These are phyloP conservation scores for Gallinago paraguaiae DNA, from an alignment of 2,113 vertebrate species.

Conservation along the genomic window DNA sequence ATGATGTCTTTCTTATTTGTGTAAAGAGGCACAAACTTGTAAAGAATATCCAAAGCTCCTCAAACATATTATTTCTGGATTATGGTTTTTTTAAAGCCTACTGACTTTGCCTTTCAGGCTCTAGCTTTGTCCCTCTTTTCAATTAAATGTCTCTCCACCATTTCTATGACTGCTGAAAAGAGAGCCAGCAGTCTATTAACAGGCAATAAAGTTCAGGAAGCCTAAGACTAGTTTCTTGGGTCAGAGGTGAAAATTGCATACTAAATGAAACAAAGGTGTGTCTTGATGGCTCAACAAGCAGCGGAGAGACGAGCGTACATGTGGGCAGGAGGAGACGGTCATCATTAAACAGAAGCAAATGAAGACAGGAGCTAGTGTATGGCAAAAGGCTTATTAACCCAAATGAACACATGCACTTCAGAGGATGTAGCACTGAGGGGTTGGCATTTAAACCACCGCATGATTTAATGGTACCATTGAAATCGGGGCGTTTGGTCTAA, in stretches of 20 bases:
- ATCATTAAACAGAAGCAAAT: slow-evolving; percentile 72
- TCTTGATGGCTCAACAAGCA: slow-evolving; percentile 79
- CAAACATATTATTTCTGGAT: slow-evolving; percentile 66
- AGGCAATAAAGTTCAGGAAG: slow-evolving; percentile 89
- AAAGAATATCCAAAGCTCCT: slow-evolving; percentile 76
- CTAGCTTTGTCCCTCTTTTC: slow-evolving; percentile 78
- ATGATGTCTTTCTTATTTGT: slow-evolving; percentile 64
- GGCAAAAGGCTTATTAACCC: slow-evolving; percentile 19
- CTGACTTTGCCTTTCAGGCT: slow-evolving; percentile 77
- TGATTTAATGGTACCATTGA: neutral
- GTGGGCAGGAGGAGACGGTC: slow-evolving; percentile 63
- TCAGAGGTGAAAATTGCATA: slow-evolving; percentile 85
- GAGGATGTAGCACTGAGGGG: neutral
- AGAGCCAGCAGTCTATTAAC: slow-evolving; percentile 86
- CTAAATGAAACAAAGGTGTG: slow-evolving; percentile 86
- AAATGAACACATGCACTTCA: neutral
- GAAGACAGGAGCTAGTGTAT: neutral
- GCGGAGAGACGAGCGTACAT: slow-evolving; percentile 48
- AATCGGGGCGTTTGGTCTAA: neutral
- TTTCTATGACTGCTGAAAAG: slow-evolving; percentile 83
- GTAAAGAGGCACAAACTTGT: slow-evolving; percentile 56
- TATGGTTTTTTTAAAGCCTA: slow-evolving; percentile 16
- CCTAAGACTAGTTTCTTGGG: slow-evolving; percentile 84
- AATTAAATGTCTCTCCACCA: slow-evolving; percentile 80
- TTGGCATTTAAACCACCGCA: neutral